These are phyloP conservation scores for Trissolcus japonicus DNA, from an alignment of 2,888 invertebrate genomes.

Conservation along the genomic window DNA sequence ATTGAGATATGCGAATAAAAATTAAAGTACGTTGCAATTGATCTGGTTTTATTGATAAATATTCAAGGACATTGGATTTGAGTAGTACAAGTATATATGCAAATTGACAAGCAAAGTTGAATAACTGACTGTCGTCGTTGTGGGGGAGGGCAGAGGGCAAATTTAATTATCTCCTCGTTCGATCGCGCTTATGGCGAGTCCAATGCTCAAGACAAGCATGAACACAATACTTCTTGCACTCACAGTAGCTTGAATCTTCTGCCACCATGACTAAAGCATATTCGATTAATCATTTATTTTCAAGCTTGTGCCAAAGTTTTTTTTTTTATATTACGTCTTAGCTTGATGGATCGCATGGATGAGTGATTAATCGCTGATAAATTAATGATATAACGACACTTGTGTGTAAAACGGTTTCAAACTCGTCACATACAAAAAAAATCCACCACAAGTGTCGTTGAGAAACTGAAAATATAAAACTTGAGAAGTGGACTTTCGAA, in stretches of 20 bases:
- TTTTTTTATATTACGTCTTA: constrained; percentile 8
- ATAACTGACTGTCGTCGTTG: constrained; percentile 35
- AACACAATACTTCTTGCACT: constrained; percentile 70
- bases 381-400: constrained; percentile 1
- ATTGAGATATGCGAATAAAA: neutral
- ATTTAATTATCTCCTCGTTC: constrained; percentile 62
- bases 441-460: constrained; percentile 12
- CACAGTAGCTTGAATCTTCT: constrained; percentile 67
- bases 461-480: constrained; percentile 17
- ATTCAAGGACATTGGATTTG: neutral
- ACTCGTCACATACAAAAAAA: neutral
- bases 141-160: constrained; percentile 16
- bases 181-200: constrained; percentile 65
- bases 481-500: constrained; percentile 39
- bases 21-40: neutral
- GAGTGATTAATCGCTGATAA: constrained; percentile 2
- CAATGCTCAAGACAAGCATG: constrained; percentile 68
- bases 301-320: constrained; percentile 11
- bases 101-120: constrained; percentile 19
- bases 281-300: constrained; percentile 51
- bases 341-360: constrained; percentile 3
- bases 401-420: neutral
- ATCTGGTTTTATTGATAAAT: neutral
- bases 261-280: constrained; percentile 69
- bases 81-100: constrained; percentile 6